A percentile compares a stretch with the other conserved stretches of the same genome.
Evolutionary conservation across 2,113 vertebrate genomes (phyloP).

Genomic region (Tympanuchus pallidicinctus): DNA sequence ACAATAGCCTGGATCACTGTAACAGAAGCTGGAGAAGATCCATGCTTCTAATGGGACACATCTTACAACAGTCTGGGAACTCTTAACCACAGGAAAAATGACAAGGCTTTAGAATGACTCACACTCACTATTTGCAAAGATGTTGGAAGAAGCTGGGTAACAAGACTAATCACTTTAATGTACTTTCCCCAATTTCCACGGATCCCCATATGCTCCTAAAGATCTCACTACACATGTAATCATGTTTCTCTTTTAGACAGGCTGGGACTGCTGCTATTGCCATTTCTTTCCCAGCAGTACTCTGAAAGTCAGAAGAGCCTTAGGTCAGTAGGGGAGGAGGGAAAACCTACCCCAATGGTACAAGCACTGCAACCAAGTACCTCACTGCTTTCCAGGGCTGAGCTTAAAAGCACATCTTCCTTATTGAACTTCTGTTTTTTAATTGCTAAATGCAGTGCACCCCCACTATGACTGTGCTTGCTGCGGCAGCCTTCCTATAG

Average conservation of each 20-base stretch:
- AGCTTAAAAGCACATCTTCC: background rate
- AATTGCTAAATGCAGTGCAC: background rate
- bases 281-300: background rate
- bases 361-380: background rate
- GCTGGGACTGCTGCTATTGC: background rate
- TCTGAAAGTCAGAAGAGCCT: background rate
- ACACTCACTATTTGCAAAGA: background rate
- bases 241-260: accelerated
- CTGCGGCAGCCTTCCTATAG: background rate
- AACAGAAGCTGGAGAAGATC: background rate
- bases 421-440: background rate
- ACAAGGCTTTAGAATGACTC: slow-evolving; percentile 44
- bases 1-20: background rate
- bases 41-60: background rate
- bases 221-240: background rate
- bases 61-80: slow-evolving; percentile 35
- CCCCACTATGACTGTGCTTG: background rate
- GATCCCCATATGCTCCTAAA: background rate
- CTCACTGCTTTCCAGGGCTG: background rate
- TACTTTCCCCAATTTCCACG: background rate
- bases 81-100: slow-evolving; percentile 34
- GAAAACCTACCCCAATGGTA: background rate
- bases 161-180: background rate
- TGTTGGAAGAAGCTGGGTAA: background rate
- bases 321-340: too few species aligned